Evolutionary conservation across 2,888 invertebrate genomes (phyloP), one percentile per base, ranked within the genome.

Genomic region (Lypha dubia): DNA sequence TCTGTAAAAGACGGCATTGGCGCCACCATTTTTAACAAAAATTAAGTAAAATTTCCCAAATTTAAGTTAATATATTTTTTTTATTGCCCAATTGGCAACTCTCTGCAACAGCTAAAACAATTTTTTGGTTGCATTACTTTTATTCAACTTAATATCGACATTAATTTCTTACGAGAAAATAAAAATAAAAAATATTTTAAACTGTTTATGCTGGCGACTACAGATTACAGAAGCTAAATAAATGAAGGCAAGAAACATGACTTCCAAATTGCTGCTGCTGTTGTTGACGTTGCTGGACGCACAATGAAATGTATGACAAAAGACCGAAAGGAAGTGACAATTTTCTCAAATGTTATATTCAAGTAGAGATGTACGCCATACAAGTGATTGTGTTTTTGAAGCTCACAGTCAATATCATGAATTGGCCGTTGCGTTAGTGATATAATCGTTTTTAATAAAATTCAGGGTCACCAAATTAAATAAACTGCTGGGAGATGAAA

Each of bases 71-170:
- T n/a, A n/a, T n/a, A n/a, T n/a, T n/a, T 38, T 38, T 4, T 41
- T 0, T 20, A n/a, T n/a, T n/a, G n/a, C n/a, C n/a, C n/a, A 49
- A 46, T 0, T 38, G 82, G 65, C 77, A 84, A 71, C 85, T 56
- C 58, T 53, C n/a, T 65, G 41, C 38, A 58, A 28, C 17, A 63
- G 68, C 65, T 77, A 71, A 74, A 86, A 85, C 86, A 87, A 87
- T 80, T 73, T 41, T 79, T 65, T 83, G 76, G 83, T 73, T 87
- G 86, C 87, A 87, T 87, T 87, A 86, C 83, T 86, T 87, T 77
- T 79, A 82, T 85, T 84, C 79, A 84, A 83, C 74, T 83, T 41
- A 67, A 60, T 51, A 68, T 74, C 68, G 80, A 80, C 67, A 74
- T 74, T 68, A 67, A 56, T 44, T 63, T 65, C 41, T 60, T 35